Evolutionary conservation across 2,113 vertebrate species (phyloP).

Genomic region (Phodopus roborovskii): DNA sequence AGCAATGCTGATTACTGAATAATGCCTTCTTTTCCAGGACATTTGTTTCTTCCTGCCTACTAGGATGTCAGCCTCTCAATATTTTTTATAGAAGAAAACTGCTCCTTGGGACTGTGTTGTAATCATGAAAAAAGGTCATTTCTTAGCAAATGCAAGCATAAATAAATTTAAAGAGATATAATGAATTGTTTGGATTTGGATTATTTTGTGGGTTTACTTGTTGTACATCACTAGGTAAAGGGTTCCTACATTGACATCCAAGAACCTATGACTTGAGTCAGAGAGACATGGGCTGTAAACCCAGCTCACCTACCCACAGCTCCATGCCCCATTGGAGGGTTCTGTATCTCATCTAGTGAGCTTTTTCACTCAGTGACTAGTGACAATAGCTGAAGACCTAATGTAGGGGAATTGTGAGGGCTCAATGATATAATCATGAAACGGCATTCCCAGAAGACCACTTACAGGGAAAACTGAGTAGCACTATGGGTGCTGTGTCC

Average conservation of each 20-base stretch:
- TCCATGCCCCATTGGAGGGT: not conserved
- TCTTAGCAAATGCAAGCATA: not conserved
- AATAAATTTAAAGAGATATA: not conserved
- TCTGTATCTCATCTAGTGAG: not conserved
- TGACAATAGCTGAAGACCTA: not conserved
- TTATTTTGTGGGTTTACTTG: not conserved
- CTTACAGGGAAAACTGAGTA: not conserved
- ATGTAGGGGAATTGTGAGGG: not conserved
- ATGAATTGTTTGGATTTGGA: not conserved
- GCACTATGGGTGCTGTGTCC: fast-evolving
- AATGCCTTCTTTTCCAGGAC: not conserved
- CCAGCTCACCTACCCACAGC: fast-evolving
- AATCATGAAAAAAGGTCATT: not conserved
- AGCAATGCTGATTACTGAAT: not conserved
- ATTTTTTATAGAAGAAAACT: not conserved
- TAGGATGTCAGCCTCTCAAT: not conserved
- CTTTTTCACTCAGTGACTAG: not conserved
- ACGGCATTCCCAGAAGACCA: not conserved
- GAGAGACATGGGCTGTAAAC: not conserved
- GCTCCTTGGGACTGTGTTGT: not conserved
- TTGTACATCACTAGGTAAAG: not conserved
- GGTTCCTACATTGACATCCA: not conserved
- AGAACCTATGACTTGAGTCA: not conserved
- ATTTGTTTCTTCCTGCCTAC: not conserved
- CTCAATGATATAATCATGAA: too few species aligned